Evolutionary conservation across 2,888 invertebrate species (phyloP), one percentile per base, ranked within the genome.

Genomic region (Drosophila greeni): DNA sequence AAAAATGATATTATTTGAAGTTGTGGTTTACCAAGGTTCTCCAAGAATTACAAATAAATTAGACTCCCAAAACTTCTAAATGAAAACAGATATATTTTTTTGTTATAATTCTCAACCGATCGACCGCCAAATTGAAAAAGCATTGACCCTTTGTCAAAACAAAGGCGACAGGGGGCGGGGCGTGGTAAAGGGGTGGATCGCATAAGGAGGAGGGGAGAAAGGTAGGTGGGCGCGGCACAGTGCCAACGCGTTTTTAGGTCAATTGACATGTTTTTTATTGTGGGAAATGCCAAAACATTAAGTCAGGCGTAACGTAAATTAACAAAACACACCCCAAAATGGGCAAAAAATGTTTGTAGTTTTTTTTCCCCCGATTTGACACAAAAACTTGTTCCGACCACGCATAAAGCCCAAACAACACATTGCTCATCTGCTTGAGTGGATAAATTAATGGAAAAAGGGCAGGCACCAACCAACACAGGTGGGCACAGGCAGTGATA

Each of bases 181-280:
- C 24, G 31, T 36, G 45, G 37, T 24, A 45, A 29, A 31, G 29
- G 29, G 29, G 29, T 29, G 8, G 29, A 29, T 45, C 45, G 18
- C 14, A 18, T n/a, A n/a, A n/a, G 16, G 3, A 26, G 43, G 12
- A 6, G 43, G 26, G 26, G 23, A 26, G 14, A 14, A 18, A 16
- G n/a, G 5, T 8, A 20, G 42, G 48, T 49, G 39, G 51, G 61
- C 45, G 51, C 49, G 47, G 20, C 52, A 20, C 14, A 47, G 5
- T 14, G 42, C 54, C 55, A 70, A 60, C 71, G 71, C 72, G 70
- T 85, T 82, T 82, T 70, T 82, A 61, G 84, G 84, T 79, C 81
- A 82, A 76, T 75, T 75, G 71, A 56, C 51, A 48, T 66, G 54
- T 82, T 78, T 70, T 67, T 37, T 20, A 36, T 16, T 24, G 18